Conservation (phyloP, 2,797 vertebrate species). For the Sebastes itinus region DNA sequence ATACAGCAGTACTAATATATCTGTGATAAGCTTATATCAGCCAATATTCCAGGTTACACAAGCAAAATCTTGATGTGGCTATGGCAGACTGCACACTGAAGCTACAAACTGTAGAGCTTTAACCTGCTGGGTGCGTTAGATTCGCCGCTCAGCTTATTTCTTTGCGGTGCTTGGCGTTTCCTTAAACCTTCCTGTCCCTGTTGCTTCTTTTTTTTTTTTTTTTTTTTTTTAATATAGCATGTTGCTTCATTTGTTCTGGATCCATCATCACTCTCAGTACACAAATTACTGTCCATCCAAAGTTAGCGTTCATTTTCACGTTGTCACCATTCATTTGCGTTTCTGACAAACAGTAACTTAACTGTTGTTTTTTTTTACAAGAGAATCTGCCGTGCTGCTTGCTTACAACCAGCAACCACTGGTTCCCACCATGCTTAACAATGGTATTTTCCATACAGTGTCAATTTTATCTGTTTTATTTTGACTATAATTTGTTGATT, state of each 20-base stretch:
- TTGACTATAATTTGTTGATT: background rate
- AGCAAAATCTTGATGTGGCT: constrained; percentile 11
- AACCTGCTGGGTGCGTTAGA: constrained; percentile 16
- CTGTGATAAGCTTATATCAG: too few relatives aligned
- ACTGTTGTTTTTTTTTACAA: background rate
- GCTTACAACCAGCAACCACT: constrained; percentile 10
- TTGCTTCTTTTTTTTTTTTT: background rate
- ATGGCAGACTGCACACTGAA: constrained; percentile 38
- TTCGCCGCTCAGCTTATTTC: background rate
- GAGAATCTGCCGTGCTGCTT: background rate
- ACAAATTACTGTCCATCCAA: background rate
- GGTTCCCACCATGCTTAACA: background rate
- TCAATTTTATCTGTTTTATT: background rate
- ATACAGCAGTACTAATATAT: too few relatives aligned
- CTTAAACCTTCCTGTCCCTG: background rate
- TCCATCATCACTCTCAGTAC: background rate
- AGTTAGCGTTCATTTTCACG: background rate
- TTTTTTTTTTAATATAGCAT: constrained; percentile 15
- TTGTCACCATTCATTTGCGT: background rate
- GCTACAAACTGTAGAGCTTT: constrained; percentile 9
- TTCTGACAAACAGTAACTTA: background rate
- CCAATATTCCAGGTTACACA: background rate
- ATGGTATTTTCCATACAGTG: background rate
- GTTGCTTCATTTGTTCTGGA: constrained; percentile 8
- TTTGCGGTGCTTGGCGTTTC: constrained; percentile 29